Evolutionary conservation across 2,888 invertebrate genomes (phyloP).

Genomic region (Caenorhabditis imperialis): DNA sequence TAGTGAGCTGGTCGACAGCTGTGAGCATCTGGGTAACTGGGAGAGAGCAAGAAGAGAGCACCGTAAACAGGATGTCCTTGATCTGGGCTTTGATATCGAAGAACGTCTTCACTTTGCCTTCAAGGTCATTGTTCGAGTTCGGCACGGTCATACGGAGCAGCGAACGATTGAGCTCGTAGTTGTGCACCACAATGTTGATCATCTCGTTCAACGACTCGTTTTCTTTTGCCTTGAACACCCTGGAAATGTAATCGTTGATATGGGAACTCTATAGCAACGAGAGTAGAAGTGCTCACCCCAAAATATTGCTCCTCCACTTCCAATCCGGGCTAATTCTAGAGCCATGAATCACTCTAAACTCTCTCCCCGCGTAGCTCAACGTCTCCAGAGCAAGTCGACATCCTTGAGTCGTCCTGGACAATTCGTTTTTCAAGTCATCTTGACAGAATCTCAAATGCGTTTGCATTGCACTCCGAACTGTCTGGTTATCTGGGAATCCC

Average conservation of each 20-base stretch:
- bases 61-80: conserved; percentile 52
- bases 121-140: conserved; percentile 31
- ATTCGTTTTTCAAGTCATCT: conserved; percentile 62
- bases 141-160: conserved; percentile 52
- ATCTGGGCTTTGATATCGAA: conserved; percentile 54
- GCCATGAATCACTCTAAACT: conserved; percentile 60
- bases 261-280: neutral
- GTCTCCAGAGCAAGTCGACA: conserved; percentile 53
- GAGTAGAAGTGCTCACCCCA: conserved; percentile 34
- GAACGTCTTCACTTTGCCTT: conserved; percentile 23
- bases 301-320: conserved; percentile 60
- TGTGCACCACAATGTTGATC: conserved; percentile 57
- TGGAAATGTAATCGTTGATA: conserved; percentile 15
- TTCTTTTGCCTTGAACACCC: conserved; percentile 58
- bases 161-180: conserved; percentile 54
- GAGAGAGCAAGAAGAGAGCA: conserved; percentile 48
- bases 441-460: conserved; percentile 56
- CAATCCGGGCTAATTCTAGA: conserved; percentile 61
- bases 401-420: conserved; percentile 55
- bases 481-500: conserved; percentile 49
- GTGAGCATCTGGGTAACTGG: conserved; percentile 54
- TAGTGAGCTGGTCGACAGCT: conserved; percentile 49
- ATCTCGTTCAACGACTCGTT: conserved; percentile 60
- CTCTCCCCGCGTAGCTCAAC: conserved; percentile 41
- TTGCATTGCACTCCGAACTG: conserved; percentile 55